A percentile compares a stretch with the other conserved stretches of the same genome.
These are phyloP conservation scores for Lamproptera curius DNA, from an alignment of 2,888 invertebrate genomes.

Conservation along the genomic window DNA sequence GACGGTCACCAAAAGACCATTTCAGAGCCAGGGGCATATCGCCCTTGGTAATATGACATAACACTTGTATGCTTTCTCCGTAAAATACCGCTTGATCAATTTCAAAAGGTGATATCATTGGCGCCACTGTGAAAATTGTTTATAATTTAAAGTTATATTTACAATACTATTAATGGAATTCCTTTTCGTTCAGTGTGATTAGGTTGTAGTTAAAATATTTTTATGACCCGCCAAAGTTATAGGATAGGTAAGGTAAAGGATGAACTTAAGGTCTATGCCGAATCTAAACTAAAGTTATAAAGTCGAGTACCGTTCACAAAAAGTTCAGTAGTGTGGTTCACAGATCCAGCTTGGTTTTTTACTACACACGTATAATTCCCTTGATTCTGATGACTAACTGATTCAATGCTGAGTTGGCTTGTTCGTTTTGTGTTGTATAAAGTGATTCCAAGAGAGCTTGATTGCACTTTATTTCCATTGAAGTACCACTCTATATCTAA, in stretches of 20 bases:
- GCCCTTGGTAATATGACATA: conserved; percentile 81
- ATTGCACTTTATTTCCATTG: conserved; percentile 79
- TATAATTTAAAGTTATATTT: neutral
- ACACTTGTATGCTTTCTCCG: conserved; percentile 88
- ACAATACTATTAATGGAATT: neutral
- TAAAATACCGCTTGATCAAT: conserved; percentile 88
- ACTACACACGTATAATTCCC: conserved; percentile 83
- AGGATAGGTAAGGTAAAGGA: conserved; percentile 29
- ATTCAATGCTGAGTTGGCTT: conserved; percentile 82
- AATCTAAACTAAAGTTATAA: conserved; percentile 29
- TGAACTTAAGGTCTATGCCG: conserved; percentile 27
- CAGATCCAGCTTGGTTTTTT: conserved; percentile 80
- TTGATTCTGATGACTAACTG: conserved; percentile 81
- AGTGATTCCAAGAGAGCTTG: conserved; percentile 66
- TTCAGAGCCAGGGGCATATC: conserved; percentile 85
- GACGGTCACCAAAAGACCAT: conserved; percentile 85
- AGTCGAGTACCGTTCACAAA: conserved; percentile 81
- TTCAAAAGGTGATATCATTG: conserved; percentile 88
- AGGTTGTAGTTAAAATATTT: conserved; percentile 8
- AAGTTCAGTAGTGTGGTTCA: conserved; percentile 78
- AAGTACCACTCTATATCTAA: conserved; percentile 86
- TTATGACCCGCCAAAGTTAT: conserved; percentile 75
- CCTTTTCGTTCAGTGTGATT: neutral
- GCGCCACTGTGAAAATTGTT: conserved; percentile 80
- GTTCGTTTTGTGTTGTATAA: conserved; percentile 72